Evolutionary conservation across 2,113 vertebrate species (phyloP).

Genomic region (Heliornis fulica): DNA sequence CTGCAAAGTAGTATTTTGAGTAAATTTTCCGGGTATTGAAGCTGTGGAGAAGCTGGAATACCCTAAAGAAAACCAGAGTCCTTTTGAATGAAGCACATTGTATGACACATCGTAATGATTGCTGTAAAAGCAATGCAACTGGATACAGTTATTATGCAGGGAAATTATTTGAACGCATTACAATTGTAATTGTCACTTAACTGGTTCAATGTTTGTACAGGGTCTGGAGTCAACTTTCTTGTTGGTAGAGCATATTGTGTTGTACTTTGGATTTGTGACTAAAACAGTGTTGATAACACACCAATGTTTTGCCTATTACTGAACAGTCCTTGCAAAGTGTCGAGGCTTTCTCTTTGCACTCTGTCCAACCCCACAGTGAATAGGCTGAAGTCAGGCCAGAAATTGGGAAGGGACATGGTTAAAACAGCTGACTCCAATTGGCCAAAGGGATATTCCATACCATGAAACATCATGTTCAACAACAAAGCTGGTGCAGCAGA

Average conservation of each 20-base stretch:
- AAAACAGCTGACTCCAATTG: background rate
- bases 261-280: background rate
- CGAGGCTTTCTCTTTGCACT: background rate
- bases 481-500: background rate
- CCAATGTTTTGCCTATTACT: background rate
- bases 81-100: background rate
- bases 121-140: background rate
- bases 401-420: background rate
- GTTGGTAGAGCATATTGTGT: background rate
- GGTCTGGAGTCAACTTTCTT: background rate
- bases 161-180: background rate
- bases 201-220: background rate
- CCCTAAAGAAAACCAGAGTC: background rate
- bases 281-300: background rate
- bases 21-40: background rate
- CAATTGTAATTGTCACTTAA: background rate
- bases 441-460: background rate
- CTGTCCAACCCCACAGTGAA: background rate
- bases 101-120: background rate
- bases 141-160: background rate
- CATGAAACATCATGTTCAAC: background rate
- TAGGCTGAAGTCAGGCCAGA: background rate
- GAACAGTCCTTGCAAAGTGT: background rate
- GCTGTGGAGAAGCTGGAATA: background rate
- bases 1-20: background rate